Base-by-base conservation (phyloP, 2,113 vertebrate species). In the Prunella himalayana region DNA sequence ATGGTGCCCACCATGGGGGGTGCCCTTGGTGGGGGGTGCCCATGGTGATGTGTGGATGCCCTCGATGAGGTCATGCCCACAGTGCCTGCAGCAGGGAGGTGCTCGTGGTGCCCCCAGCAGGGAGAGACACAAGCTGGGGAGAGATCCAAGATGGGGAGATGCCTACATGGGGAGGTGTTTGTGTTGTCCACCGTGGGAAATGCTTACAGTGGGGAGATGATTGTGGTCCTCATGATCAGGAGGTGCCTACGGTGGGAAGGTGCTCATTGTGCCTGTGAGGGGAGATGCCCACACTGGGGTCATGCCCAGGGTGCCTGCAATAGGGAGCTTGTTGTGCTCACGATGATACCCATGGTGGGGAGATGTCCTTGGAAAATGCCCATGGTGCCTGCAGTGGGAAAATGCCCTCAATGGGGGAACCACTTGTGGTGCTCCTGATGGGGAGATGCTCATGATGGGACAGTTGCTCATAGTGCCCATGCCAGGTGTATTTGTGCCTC, bases 31-130 rank as follows among this genome's bases (percentile, higher is more conserved):
- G 31, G 14, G 21, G 11, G 31, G 7, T 30, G 56, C 33, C 57
- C 44, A 11, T 17, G 24, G 37, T 22, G 59, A 31, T 27, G 44
- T 50, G 47, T 18, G 27, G 45, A n/a, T 81, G 45, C 39, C 31
- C 69, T 37, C 0, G 0, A 20, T 59, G 60, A 31, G 49, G n/a
- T 51, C 18, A 16, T 7, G 42, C 31, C n/a, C 30, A 39, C 20
- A 25, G 33, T 45, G 71, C 31, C 60, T 19, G 42, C 42, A 35
- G 50, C 1, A 28, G 35, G 22, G 69, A 37, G 39, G 30, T 59
- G n/a, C 15, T 47, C 22, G 27, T 66, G 53, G 27, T 49, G 27
- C 42, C 56, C n/a, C 21, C 2, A 69, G 45, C 0, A 0, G 37
- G 27, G 14, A 51, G 25, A 76, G 35, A 42, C 25, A 42, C n/a